These are phyloP conservation scores for Hedya salicella DNA, from an alignment of 2,888 invertebrate species.

Conservation along the genomic window DNA sequence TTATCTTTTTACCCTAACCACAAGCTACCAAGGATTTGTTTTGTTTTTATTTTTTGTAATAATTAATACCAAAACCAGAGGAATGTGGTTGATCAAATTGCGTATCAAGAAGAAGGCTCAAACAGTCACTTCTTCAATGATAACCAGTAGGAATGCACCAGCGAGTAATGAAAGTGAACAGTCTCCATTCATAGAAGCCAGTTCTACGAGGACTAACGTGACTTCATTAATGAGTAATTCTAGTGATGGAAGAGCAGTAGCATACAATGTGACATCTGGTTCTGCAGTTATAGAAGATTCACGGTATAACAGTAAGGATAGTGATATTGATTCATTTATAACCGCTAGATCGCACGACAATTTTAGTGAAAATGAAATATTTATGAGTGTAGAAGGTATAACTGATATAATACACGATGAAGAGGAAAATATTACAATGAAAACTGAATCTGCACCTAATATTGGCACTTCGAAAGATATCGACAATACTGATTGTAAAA, in stretches of 20 bases:
- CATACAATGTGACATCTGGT: constrained; percentile 17
- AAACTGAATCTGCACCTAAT: neutral
- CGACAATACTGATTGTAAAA: neutral
- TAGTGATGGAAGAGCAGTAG: constrained; percentile 11
- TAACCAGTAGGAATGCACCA: constrained; percentile 29
- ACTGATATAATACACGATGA: constrained; percentile 6
- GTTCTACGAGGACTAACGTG: constrained; percentile 26
- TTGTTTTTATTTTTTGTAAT: constrained; percentile 77
- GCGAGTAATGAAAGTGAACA: constrained; percentile 25
- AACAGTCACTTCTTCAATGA: constrained; percentile 48
- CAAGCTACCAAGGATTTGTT: constrained; percentile 78
- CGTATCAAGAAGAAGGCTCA: constrained; percentile 47
- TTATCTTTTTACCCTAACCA: constrained; percentile 73
- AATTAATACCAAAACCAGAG: constrained; percentile 68
- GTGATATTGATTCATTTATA: constrained; percentile 31
- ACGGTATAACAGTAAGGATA: constrained; percentile 28
- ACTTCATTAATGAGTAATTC: constrained; percentile 30
- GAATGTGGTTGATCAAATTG: constrained; percentile 59
- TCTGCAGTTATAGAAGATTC: constrained; percentile 19
- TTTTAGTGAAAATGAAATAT: constrained; percentile 29
- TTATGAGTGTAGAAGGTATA: constrained; percentile 6
- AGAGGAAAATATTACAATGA: neutral
- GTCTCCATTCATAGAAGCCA: constrained; percentile 23
- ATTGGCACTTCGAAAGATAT: neutral
- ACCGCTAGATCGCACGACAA: constrained; percentile 35